Evolutionary conservation across 2,113 vertebrate species (phyloP).

Genomic region (Gopherus evgoodei): DNA sequence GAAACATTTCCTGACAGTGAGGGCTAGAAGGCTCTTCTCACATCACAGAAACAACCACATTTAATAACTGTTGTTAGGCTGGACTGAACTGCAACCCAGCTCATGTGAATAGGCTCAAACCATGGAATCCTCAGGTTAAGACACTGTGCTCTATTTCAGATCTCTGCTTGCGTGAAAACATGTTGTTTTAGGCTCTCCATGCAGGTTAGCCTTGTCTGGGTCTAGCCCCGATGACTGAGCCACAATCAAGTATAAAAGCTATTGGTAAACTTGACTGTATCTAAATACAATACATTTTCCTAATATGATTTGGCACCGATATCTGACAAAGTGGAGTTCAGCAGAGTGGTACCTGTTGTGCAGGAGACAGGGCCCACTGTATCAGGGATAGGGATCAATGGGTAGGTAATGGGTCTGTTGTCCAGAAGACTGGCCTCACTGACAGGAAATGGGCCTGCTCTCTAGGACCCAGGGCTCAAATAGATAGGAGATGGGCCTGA

Average conservation of each 20-base stretch:
- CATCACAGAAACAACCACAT: neutral
- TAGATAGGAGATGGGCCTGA: neutral
- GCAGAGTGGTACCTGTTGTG: neutral
- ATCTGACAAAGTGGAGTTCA: neutral
- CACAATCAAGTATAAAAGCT: neutral
- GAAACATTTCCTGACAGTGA: slow-evolving; percentile 46
- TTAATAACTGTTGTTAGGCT: neutral
- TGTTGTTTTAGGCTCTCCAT: neutral
- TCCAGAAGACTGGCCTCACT: neutral
- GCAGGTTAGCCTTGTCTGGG: fast-evolving
- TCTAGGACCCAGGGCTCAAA: neutral
- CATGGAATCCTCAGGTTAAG: neutral
- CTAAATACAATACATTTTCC: neutral
- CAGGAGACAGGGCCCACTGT: neutral
- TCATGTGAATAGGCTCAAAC: neutral
- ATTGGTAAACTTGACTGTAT: neutral
- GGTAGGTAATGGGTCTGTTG: neutral
- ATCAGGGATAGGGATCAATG: neutral
- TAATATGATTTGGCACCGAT: neutral
- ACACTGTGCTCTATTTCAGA: neutral
- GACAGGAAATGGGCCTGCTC: fast-evolving
- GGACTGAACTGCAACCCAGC: neutral
- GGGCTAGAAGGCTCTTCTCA: neutral
- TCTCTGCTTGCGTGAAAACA: neutral
- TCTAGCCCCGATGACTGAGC: neutral